These are phyloP conservation scores for Garra rufa DNA, from an alignment of 2,113 vertebrate species.

Conservation along the genomic window DNA sequence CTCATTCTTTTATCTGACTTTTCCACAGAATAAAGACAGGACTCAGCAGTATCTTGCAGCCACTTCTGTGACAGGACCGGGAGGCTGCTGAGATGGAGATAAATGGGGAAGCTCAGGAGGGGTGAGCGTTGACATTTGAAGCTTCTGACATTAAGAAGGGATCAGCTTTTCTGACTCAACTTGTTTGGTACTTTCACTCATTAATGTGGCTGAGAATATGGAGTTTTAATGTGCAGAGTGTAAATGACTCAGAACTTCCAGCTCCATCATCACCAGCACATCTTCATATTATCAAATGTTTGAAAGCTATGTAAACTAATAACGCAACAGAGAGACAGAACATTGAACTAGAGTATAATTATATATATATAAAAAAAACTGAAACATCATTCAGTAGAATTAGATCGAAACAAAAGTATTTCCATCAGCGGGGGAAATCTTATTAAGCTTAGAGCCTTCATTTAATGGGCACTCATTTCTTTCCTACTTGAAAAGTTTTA, in stretches of 20 bases:
- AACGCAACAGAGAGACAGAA: background rate
- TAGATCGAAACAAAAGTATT: background rate
- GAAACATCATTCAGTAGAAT: background rate
- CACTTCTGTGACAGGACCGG: slow-evolving; percentile 8
- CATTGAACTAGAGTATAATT: background rate
- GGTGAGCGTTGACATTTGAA: slow-evolving; percentile 34
- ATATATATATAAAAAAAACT: too few relatives aligned
- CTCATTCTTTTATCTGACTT: slow-evolving; percentile 9
- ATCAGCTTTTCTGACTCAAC: slow-evolving; percentile 32
- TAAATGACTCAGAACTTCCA: slow-evolving; percentile 37
- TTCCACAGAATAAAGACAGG: slow-evolving; percentile 24
- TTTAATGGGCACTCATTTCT: background rate
- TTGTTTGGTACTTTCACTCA: slow-evolving; percentile 42
- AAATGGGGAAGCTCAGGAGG: slow-evolving; percentile 11
- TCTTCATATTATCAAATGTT: slow-evolving; percentile 17
- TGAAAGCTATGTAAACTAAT: background rate
- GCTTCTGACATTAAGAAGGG: slow-evolving; percentile 45
- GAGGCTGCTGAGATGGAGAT: slow-evolving; percentile 34
- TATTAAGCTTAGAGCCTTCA: background rate
- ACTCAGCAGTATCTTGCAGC: slow-evolving; percentile 21
- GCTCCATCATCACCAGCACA: slow-evolving; percentile 20
- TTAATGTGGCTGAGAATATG: slow-evolving; percentile 41
- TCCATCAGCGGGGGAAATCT: background rate
- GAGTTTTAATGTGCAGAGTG: slow-evolving; percentile 21
- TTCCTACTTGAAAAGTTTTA: slow-evolving; percentile 11